Evolutionary conservation across 2,113 vertebrate species (phyloP), one percentile per base, ranked within the genome.

Genomic region (Strigops habroptila): DNA sequence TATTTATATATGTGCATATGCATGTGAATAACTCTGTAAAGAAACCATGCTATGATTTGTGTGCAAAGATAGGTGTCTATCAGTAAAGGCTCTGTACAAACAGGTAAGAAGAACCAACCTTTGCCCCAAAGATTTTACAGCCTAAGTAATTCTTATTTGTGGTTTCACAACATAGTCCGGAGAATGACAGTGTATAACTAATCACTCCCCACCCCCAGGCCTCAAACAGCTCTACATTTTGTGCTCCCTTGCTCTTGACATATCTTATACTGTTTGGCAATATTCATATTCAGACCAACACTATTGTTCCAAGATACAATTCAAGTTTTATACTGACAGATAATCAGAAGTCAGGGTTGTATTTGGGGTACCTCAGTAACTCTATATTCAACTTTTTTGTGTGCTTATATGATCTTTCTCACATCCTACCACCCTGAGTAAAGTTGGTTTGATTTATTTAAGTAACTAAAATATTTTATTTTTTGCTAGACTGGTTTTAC

Each of bases 131-230:
- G 52, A 94, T 74, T 27, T 74, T 73, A 14, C 16, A 89, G 6
- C 11, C 69, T 60, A 75, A 68, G 73, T 69, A 89, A 73, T 53
- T 90, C 37, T 73, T 76, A n/a, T 39, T 76, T 82, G 25, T 70
- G 2, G 16, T 86, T 96, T 80, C 31, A 55, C 31, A 82, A 65
- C 35, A 24, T 46, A 73, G 62, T 86, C 1, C 1, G 41, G 30
- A 49, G 22, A 35, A 25, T 59, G 25, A 49, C 31, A 77, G 17
- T 9, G 24, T n/a, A 24, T 19, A 78, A 64, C 6, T 65, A 76
- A 53, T 13, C 25, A 52, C 5, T 1, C 3, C 6, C 13, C 17
- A 39, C 1, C 3, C 2, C 6, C 17, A 59, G 10, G 6, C 16
- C 18, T 9, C 10, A 82, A 6, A 68, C 46, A 68, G 23, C 25